Evolutionary conservation across 2,797 vertebrate species (phyloP), one percentile per base, ranked within the genome.

Genomic region (Cetoscarus ocellatus): DNA sequence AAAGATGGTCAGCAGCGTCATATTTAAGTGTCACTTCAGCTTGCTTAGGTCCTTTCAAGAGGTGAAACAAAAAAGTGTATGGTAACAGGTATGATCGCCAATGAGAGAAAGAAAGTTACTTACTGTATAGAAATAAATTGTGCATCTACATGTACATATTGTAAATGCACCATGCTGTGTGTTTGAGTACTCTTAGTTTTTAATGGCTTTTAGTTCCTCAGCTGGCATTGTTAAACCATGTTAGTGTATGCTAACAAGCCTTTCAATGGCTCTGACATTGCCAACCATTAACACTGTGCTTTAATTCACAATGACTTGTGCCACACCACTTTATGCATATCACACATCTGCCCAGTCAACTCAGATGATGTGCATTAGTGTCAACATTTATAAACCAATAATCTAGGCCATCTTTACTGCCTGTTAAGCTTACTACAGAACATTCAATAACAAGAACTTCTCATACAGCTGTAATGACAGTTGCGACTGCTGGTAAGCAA

Each of bases 391-490:
- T 61, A 68, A 67, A 67, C 55, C 61, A 42, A 3, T 50, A n/a
- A 39, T 61, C 51, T 18, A 14, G 36, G 11, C 17, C 15, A 3
- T 62, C n/a, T 44, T 55, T 1, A 60, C 43, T 35, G 10, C 9
- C 27, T 3, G 6, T 52, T 73, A 59, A 61, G 35, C 73, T 65
- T 57, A 54, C 59, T 38, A 9, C 56, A 39, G 34, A 45, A 42
- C 50, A 39, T 53, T 70, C 59, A 61, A 69, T 57, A 78, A 56
- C 67, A 57, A 44, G 27, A 7, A 12, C 58, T 44, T 18, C 51
- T 73, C 40, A 65, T 44, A 48, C 56, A 62, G 53, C 68, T 64
- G 67, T 60, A 77, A 73, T 57, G 67, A 82, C 76, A 74, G 76
- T 57, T 59, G 65, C 27, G 42, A 77, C 75, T 34, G 61, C 73